A percentile compares a stretch with the other conserved stretches of the same genome.
These are phyloP conservation scores for Myrmecophaga tridactyla DNA, from an alignment of 2,113 vertebrate species.

Conservation along the genomic window DNA sequence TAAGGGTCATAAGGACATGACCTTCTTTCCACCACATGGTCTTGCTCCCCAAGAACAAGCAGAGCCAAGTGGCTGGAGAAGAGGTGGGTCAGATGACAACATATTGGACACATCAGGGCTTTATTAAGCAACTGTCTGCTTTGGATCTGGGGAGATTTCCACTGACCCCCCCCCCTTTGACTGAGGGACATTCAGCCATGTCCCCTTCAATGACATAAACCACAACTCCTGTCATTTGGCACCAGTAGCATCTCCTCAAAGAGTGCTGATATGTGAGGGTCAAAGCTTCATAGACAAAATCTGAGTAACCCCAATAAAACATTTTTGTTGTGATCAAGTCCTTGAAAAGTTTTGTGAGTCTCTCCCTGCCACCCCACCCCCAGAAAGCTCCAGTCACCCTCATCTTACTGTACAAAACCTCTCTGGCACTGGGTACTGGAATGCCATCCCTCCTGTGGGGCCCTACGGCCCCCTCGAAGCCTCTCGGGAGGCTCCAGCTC, in stretches of 20 bases:
- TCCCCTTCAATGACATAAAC: background rate
- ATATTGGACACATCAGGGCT: background rate
- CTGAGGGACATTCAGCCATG: background rate
- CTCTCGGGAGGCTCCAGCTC: background rate
- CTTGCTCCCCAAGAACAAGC: background rate
- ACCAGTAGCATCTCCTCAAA: background rate
- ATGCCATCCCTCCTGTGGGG: rapidly evolving
- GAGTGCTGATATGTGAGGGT: background rate
- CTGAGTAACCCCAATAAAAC: background rate
- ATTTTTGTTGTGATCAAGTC: background rate
- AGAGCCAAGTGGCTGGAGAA: background rate
- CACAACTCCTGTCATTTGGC: background rate
- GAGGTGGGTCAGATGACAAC: background rate
- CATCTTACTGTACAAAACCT: background rate
- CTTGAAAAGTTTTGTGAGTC: background rate
- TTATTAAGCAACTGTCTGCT: background rate
- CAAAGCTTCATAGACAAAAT: background rate
- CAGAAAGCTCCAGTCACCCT: rapidly evolving
- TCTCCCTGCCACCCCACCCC: no score
- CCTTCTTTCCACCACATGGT: background rate
- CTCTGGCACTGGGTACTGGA: background rate
- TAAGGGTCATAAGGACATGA: background rate
- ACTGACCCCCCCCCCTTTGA: background rate
- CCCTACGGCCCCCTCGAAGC: rapidly evolving
- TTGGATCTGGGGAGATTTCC: background rate